A percentile compares a stretch with the other conserved stretches of the same genome.
Conservation (phyloP, 1,140 invertebrate genomes). For the Diachasmimorpha longicaudata region DNA sequence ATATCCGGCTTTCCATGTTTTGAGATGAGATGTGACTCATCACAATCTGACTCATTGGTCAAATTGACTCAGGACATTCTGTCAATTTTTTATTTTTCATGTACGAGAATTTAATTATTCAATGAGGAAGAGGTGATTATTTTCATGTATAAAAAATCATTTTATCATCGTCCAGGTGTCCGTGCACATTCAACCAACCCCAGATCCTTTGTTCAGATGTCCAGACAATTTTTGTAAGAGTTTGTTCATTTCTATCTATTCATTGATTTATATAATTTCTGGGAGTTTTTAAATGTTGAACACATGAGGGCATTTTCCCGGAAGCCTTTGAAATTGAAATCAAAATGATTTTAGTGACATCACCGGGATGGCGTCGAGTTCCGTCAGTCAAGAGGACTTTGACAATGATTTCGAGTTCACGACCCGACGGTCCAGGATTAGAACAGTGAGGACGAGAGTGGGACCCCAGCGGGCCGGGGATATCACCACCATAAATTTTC, state of each 20-base stretch:
- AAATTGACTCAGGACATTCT: no score
- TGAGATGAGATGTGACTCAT: no score
- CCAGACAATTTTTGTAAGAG: slow-evolving; percentile 53
- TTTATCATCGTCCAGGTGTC: neutral
- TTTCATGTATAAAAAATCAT: neutral
- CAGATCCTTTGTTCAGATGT: slow-evolving; percentile 49
- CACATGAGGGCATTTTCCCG: no score
- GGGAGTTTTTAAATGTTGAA: neutral
- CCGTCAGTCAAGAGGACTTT: slow-evolving; percentile 71
- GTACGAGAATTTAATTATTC: neutral
- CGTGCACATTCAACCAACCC: slow-evolving; percentile 30
- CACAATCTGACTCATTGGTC: no score
- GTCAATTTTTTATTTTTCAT: no score
- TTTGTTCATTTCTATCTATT: slow-evolving; percentile 3
- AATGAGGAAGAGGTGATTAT: neutral
- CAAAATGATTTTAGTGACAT: slow-evolving; percentile 38
- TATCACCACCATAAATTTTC: slow-evolving; percentile 43
- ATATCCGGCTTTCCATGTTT: no score
- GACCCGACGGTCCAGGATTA: slow-evolving; percentile 64
- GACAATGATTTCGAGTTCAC: slow-evolving; percentile 68
- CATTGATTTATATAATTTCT: neutral
- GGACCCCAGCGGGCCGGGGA: slow-evolving; percentile 57
- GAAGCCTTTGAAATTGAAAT: neutral
- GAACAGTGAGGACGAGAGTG: slow-evolving; percentile 64
- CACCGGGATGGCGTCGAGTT: slow-evolving; percentile 69